Evolutionary conservation across 2,888 invertebrate genomes (phyloP), one percentile per base, ranked within the genome.

Genomic region (Steinernema carpocapsae): DNA sequence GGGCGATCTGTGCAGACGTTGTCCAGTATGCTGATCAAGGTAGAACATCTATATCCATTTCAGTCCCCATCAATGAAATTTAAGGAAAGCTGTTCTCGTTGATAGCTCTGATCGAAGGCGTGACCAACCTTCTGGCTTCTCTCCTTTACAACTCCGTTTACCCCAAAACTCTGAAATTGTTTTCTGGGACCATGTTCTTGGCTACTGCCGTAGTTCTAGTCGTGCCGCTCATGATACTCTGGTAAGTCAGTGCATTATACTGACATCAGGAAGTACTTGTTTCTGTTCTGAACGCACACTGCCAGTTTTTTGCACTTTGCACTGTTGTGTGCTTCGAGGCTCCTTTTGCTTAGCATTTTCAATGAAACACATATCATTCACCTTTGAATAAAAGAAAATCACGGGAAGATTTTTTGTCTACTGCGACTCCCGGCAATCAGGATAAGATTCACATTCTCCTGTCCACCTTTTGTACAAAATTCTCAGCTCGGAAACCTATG

Each of bases 91-190:
- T 88, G 42, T 84, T 89, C 78, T 82, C 88, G 0, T 77, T 87
- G 75, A 84, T 89, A 64, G 85, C 87, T 0, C 80, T 88, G 3
- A 73, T 87, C 37, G 88, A 89, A 80, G 87, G 86, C 45, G 72
- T 88, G 17, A 80, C 87, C 0, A 80, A 83, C 3, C 78, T 89
- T 10, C 73, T 85, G 56, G 88, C 88, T 4, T 87, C 88, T 0
- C 76, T 87, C 4, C 78, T 88, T 17, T 89, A 87, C 83, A 89
- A 89, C 80, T 86, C 83, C 19, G 56, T 88, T 37, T 87, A 87
- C 71, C 87, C 86, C 6, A 80, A 82, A n/a, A 88, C 89, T 0
- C 77, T 88, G 46, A 71, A 79, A 48, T 85, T 88, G 76, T 88
- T 86, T 76, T 85, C 87, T 14, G 89, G 88, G 3, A 83, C 88